Evolutionary conservation across 2,888 invertebrate species (phyloP).

Genomic region (Acanthoscelides obtectus): DNA sequence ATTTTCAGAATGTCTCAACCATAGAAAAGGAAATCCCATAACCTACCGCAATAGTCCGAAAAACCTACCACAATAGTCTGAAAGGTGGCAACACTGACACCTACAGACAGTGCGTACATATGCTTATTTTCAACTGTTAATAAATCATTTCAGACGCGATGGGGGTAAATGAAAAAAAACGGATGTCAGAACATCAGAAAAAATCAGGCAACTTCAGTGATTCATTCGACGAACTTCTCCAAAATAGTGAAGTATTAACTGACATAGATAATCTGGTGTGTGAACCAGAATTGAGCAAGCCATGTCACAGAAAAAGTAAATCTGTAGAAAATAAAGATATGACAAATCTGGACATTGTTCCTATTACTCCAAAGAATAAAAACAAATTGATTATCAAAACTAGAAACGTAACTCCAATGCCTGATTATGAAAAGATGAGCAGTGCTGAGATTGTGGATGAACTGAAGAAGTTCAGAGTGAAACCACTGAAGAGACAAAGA

Average conservation of each 20-base stretch:
- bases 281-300: neutral
- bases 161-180: neutral
- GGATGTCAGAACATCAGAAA: neutral
- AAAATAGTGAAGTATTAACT: neutral
- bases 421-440: slow-evolving; percentile 54
- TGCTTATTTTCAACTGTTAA: too few species aligned
- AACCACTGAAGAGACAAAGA: slow-evolving; percentile 56
- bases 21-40: too few species aligned
- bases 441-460: slow-evolving; percentile 55
- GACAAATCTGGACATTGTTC: neutral
- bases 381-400: slow-evolving; percentile 50
- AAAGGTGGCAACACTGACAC: too few species aligned
- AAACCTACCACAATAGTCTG: too few species aligned
- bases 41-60: too few species aligned
- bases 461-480: slow-evolving; percentile 61
- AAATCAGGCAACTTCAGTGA: neutral
- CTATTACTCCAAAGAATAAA: slow-evolving; percentile 17
- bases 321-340: neutral
- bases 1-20: too few species aligned
- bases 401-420: slow-evolving; percentile 54
- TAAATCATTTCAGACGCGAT: neutral
- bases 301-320: neutral
- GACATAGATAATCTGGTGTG: neutral
- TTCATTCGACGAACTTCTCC: neutral
- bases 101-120: too few species aligned